phyloP scores from a whole-genome alignment of 2,113 vertebrate genomes.

The Malurus alboscapulatus region DNA sequence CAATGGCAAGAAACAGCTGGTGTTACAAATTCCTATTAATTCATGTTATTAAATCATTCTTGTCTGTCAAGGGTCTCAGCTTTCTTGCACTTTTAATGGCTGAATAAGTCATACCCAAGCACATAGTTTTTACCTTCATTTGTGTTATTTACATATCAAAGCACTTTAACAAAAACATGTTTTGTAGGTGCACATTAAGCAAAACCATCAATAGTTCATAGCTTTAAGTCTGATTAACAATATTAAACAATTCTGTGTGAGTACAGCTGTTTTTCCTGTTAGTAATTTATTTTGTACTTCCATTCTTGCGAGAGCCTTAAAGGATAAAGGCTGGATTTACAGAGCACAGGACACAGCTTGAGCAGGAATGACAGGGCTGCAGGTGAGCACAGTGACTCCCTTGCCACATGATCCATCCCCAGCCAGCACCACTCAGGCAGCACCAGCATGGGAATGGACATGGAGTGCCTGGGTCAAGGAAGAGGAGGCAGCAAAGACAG shows the following conservation, averaged over 20 bases:
- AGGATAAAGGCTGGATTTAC: not conserved
- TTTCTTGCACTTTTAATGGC: not conserved
- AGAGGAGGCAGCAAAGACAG: not conserved
- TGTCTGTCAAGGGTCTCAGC: not conserved
- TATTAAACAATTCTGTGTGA: not conserved
- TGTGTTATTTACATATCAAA: not conserved
- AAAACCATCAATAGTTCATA: not conserved
- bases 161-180: not conserved
- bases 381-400: accelerated
- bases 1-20: not conserved
- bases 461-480: not conserved
- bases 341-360: not conserved
- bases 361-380: not conserved
- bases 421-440: not conserved
- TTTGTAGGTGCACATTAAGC: not conserved
- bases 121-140: not conserved
- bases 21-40: not conserved
- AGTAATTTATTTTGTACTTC: not conserved
- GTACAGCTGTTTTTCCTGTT: not conserved
- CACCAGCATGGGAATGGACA: not conserved
- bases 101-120: not conserved
- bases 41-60: not conserved
- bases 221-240: not conserved
- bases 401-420: not conserved
- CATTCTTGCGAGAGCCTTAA: not conserved